Conservation (phyloP, 2,888 invertebrate genomes). For the Eudasyphora cyanicolor region DNA sequence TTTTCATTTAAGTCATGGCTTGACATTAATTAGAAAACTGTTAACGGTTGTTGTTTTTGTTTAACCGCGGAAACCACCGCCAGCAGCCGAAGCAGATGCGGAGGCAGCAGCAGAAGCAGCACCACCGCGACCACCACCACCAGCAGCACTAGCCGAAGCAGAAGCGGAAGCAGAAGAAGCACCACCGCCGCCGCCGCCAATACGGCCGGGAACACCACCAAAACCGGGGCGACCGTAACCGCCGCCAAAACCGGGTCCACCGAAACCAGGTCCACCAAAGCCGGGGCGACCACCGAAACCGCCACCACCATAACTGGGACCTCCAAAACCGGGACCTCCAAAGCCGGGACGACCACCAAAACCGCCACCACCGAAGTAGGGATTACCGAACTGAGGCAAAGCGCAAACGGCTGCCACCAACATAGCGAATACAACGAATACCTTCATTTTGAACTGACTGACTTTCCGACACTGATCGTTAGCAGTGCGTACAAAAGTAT, state of each 20-base stretch:
- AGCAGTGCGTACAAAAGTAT: conserved; percentile 43
- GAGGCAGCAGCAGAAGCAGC: conserved; percentile 50
- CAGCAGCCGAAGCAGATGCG: conserved; percentile 41
- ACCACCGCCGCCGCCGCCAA: conserved; percentile 46
- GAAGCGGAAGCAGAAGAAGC: conserved; percentile 45
- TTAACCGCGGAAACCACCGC: conserved; percentile 58
- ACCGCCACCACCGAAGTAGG: conserved; percentile 47
- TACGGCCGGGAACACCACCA: conserved; percentile 33
- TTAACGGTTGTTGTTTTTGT: neutral
- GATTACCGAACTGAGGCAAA: conserved; percentile 68
- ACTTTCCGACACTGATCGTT: conserved; percentile 4
- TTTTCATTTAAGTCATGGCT: neutral
- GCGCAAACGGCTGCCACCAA: conserved; percentile 71
- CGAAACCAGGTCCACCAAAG: conserved; percentile 33
- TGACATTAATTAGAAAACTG: neutral
- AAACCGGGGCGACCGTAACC: conserved; percentile 36
- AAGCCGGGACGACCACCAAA: conserved; percentile 40
- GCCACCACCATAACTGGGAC: conserved; percentile 15
- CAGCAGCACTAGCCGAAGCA: conserved; percentile 41
- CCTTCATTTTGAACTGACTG: conserved; percentile 70
- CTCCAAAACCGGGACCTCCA: neutral
- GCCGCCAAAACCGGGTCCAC: conserved; percentile 18
- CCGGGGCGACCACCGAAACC: conserved; percentile 40
- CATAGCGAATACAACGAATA: conserved; percentile 71
- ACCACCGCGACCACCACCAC: conserved; percentile 47